Evolutionary conservation across 2,113 vertebrate species (phyloP).

Genomic region (Henicopernis longicauda): DNA sequence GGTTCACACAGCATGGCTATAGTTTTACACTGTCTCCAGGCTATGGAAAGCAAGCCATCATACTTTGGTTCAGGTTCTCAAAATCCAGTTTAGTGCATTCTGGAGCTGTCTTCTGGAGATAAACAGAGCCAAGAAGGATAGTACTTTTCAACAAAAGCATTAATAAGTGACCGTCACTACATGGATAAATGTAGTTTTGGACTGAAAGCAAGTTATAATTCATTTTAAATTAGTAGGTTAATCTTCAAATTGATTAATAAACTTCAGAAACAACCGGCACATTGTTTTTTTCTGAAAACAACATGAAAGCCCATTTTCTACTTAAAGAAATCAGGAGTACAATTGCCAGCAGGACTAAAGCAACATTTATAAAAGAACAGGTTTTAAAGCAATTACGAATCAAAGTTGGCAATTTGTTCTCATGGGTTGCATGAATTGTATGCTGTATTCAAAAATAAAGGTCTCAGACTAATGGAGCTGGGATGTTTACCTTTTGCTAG

Average conservation of each 20-base stretch:
- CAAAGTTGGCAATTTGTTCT: not conserved
- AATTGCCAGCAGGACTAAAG: not conserved
- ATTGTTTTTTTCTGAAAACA: not conserved
- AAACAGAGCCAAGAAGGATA: not conserved
- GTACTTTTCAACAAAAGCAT: not conserved
- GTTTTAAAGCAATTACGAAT: not conserved
- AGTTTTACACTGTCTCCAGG: not conserved
- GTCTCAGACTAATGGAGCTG: not conserved
- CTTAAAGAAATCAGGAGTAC: not conserved
- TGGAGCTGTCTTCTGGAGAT: not conserved
- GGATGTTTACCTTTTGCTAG: accelerated
- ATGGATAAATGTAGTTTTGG: not conserved
- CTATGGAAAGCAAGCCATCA: not conserved
- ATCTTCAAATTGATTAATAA: not conserved
- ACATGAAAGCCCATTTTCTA: not conserved
- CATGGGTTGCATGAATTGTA: not conserved
- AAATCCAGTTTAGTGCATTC: not conserved
- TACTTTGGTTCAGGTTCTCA: not conserved
- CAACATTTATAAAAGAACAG: not conserved
- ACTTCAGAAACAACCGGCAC: not conserved
- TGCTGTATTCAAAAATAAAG: not conserved
- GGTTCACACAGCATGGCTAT: not conserved
- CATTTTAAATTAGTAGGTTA: not conserved
- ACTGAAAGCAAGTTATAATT: not conserved
- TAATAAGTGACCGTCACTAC: not conserved